These are phyloP conservation scores for Hystrix brachyura DNA, from an alignment of 2,113 vertebrate genomes.

Conservation along the genomic window DNA sequence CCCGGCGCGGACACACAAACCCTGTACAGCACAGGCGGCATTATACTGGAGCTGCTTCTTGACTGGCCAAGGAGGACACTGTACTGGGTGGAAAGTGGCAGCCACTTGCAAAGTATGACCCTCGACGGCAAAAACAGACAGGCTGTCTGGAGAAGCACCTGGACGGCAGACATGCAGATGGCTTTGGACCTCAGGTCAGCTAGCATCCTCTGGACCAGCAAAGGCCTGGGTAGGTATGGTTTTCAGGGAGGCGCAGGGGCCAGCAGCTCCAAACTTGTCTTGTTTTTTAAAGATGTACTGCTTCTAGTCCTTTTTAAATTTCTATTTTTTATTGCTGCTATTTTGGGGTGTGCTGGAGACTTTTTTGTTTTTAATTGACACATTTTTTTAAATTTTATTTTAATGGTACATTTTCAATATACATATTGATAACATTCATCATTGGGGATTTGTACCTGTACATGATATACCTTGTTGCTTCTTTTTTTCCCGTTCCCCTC, in stretches of 20 bases:
- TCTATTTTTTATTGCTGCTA: not conserved
- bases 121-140: constrained; percentile 85
- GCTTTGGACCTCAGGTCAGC: constrained; percentile 90
- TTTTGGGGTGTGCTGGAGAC: not conserved
- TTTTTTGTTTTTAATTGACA: not conserved
- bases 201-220: constrained; percentile 92
- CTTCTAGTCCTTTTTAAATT: not conserved
- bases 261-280: not conserved
- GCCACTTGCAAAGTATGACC: constrained; percentile 88
- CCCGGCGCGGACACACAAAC: constrained; percentile 62
- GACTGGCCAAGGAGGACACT: constrained; percentile 90
- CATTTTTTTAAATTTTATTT: not conserved
- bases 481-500: too few species aligned
- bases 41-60: constrained; percentile 89
- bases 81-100: constrained; percentile 90
- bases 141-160: constrained; percentile 87
- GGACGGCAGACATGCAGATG: constrained; percentile 76
- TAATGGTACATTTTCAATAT: too few species aligned
- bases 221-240: constrained; percentile 84
- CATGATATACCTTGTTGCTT: too few species aligned
- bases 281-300: not conserved
- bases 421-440: too few species aligned
- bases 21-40: constrained; percentile 87
- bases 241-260: not conserved
- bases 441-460: too few species aligned